These are phyloP conservation scores for Auanema freiburgensis DNA, from an alignment of 2,888 invertebrate genomes.

Conservation along the genomic window DNA sequence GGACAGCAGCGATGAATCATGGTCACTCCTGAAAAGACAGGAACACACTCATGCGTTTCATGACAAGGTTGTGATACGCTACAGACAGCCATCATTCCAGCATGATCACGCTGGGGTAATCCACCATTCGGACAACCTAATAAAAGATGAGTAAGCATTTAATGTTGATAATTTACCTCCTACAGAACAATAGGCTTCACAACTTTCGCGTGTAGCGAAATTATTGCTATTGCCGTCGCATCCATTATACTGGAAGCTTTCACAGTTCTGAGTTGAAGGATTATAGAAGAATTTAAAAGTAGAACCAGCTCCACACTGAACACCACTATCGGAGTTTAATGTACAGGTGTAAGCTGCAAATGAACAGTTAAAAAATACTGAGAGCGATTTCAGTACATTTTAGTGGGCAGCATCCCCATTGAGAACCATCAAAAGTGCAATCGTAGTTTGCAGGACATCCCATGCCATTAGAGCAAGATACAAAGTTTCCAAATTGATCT, in stretches of 20 bases:
- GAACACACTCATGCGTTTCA: conserved; percentile 48
- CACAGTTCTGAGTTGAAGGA: conserved; percentile 43
- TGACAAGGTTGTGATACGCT: conserved; percentile 30
- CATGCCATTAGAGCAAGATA: conserved; percentile 41
- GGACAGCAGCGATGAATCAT: conserved; percentile 50
- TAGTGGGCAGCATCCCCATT: conserved; percentile 51
- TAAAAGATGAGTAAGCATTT: background rate
- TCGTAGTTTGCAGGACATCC: conserved; percentile 57
- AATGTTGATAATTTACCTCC: conserved; percentile 27
- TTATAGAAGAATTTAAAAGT: conserved; percentile 53
- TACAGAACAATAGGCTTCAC: conserved; percentile 53
- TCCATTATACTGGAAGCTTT: conserved; percentile 44
- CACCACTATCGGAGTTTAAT: conserved; percentile 43
- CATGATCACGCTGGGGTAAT: conserved; percentile 41
- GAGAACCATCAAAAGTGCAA: conserved; percentile 52
- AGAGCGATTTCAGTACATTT: conserved; percentile 27
- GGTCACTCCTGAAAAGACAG: conserved; percentile 38
- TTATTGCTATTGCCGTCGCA: conserved; percentile 52
- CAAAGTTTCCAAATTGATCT: conserved; percentile 47
- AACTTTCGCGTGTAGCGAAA: conserved; percentile 44
- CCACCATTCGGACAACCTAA: conserved; percentile 52
- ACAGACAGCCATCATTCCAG: conserved; percentile 45
- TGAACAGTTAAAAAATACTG: background rate
- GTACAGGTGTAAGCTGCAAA: conserved; percentile 48
- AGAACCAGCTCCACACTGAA: conserved; percentile 50